Conservation (phyloP, 2,888 invertebrate genomes). For the Osmoderma eremita region DNA sequence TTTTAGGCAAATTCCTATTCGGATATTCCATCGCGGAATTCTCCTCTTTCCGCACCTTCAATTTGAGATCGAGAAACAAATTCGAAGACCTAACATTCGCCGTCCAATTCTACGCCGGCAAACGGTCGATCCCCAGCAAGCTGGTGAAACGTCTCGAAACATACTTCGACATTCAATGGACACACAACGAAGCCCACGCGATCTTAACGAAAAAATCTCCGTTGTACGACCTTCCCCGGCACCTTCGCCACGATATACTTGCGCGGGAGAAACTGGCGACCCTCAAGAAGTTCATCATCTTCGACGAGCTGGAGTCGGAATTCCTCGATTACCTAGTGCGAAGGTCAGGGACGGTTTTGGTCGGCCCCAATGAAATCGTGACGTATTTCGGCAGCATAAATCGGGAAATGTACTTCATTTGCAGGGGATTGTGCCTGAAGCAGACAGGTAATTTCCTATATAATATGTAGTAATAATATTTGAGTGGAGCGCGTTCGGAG, state of each 20-base stretch:
- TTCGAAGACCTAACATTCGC: conserved; percentile 66
- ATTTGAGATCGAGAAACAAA: conserved; percentile 65
- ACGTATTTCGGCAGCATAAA: conserved; percentile 67
- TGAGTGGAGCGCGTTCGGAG: no score
- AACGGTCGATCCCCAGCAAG: conserved; percentile 21
- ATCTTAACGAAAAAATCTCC: conserved; percentile 38
- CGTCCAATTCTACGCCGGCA: conserved; percentile 65
- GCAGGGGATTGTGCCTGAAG: conserved; percentile 66
- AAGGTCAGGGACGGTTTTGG: conserved; percentile 52
- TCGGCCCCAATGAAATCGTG: conserved; percentile 67
- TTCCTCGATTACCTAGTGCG: conserved; percentile 56
- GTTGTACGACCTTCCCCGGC: conserved; percentile 58
- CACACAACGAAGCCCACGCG: conserved; percentile 64
- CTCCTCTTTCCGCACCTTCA: conserved; percentile 66
- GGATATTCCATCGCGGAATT: conserved; percentile 68
- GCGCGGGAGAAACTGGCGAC: conserved; percentile 66
- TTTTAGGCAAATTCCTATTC: conserved; percentile 64
- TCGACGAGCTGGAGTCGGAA: conserved; percentile 66
- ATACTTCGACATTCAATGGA: conserved; percentile 68
- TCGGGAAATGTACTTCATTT: conserved; percentile 67
- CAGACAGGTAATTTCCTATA: conserved; percentile 56
- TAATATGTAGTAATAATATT: no score
- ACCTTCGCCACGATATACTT: conserved; percentile 65
- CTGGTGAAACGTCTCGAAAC: conserved; percentile 63
- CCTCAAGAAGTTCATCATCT: conserved; percentile 64